Evolutionary conservation across 2,113 vertebrate species (phyloP), one percentile per base, ranked within the genome.

Genomic region (Bucco capensis): DNA sequence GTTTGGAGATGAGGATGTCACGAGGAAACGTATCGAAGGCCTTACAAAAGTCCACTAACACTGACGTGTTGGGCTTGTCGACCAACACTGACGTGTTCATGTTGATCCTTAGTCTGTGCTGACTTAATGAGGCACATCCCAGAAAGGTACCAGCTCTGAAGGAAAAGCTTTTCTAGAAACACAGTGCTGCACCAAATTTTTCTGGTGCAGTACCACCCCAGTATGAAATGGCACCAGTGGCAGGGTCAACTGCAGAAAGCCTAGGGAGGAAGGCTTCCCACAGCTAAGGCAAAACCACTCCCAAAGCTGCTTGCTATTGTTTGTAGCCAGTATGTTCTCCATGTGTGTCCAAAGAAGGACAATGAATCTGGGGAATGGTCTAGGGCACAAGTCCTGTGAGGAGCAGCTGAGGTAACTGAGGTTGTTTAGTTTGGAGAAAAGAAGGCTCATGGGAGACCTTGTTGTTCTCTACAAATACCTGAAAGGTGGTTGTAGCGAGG

Each of bases 81-180:
- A 9, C 7, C 46, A 47, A 5, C 0, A 0, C 44, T 11, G 10
- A 7, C 1, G 3, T 38, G 33, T 25, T 42, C 0, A 0, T 19
- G 19, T 31, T 33, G 78, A 28, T 21, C 12, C 19, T 17, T 17
- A 7, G 22, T 46, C 30, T 40, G 21, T 40, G 57, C 54, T 38
- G 53, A 7, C 64, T 62, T 44, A 7, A 1, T 8, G 14, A 72
- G 19, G 17, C 22, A 2, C 5, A 5, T 24, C 22, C 53, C 47
- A 27, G 51, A 25, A 58, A 10, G 6, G 6, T 12, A 40, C 0
- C 0, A 58, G 28, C 19, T 74, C 4, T 3, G 1, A 64, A 64
- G 30, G 38, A 51, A 62, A 37, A 18, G 35, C 18, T 78, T 53
- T 33, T 31, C 35, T 15, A 50, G 30, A 23, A 67, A 16, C 3